Evolutionary conservation across 2,797 vertebrate species (phyloP).

Genomic region (Chloroceryle amazona): DNA sequence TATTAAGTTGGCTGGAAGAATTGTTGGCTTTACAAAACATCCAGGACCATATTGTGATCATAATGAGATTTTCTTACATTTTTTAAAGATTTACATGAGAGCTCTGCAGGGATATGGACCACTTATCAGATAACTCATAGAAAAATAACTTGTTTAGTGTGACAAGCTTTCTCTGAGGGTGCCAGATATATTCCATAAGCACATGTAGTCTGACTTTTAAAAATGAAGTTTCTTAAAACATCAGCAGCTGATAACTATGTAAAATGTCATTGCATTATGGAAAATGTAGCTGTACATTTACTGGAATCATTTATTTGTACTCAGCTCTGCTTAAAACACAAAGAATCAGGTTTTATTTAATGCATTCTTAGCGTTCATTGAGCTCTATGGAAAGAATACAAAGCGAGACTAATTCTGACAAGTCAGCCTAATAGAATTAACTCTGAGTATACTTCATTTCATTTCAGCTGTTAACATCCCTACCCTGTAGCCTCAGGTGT

Average conservation of each 20-base stretch:
- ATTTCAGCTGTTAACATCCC: neutral
- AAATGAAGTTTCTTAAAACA: conserved; percentile 1
- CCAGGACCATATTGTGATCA: neutral
- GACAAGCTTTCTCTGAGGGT: conserved; percentile 22
- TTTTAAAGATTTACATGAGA: conserved; percentile 55
- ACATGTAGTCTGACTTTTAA: neutral
- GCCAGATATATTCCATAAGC: conserved; percentile 2
- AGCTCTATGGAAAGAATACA: neutral
- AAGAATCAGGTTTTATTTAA: neutral
- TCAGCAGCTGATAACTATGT: neutral
- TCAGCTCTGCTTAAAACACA: neutral
- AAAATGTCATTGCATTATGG: neutral
- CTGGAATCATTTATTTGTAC: neutral
- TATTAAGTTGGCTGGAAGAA: conserved; percentile 47
- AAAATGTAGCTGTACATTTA: neutral
- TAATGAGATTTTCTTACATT: conserved; percentile 12
- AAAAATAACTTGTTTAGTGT: conserved; percentile 42
- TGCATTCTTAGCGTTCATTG: neutral
- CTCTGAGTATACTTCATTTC: neutral
- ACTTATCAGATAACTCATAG: conserved; percentile 39
- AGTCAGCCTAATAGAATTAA: neutral
- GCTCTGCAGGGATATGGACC: neutral
- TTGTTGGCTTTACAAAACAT: conserved; percentile 48
- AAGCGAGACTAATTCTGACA: neutral
- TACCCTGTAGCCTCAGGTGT: neutral